Evolutionary conservation across 1,140 invertebrate genomes (phyloP).

Genomic region (Apocrypta bakeri): DNA sequence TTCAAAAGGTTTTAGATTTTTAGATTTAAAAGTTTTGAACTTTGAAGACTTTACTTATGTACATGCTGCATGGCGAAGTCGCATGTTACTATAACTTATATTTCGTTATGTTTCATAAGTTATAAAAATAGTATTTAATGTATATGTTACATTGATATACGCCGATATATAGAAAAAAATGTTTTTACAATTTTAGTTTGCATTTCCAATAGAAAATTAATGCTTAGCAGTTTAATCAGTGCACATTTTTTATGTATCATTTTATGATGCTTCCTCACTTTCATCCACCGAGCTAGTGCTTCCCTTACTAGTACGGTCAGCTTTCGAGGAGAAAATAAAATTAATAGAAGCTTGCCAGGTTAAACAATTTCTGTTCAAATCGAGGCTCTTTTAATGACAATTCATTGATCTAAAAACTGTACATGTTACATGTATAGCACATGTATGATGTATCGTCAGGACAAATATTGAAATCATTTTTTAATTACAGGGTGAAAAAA

Average conservation of each 20-base stretch:
- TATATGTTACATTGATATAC: neutral
- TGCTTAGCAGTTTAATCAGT: neutral
- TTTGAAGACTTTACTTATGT: neutral
- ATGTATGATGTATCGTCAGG: too few species aligned
- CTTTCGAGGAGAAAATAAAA: slow-evolving; percentile 63
- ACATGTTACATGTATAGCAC: too few species aligned
- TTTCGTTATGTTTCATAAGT: neutral
- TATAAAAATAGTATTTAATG: neutral
- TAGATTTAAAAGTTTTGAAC: too few species aligned
- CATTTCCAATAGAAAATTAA: neutral
- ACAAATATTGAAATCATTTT: neutral
- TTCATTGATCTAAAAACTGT: neutral
- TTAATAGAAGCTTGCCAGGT: slow-evolving; percentile 56
- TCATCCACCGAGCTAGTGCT: slow-evolving; percentile 65
- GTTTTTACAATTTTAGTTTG: neutral
- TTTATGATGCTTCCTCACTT: slow-evolving; percentile 38
- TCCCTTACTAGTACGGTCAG: slow-evolving; percentile 62
- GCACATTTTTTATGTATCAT: neutral
- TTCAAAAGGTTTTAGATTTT: too few species aligned
- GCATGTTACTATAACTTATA: neutral
- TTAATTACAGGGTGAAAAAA: slow-evolving; percentile 92
- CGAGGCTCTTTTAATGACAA: slow-evolving; percentile 53
- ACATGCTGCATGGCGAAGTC: neutral
- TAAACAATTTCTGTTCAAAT: slow-evolving; percentile 51
- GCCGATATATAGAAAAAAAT: neutral